These are phyloP conservation scores for Cosmia pyralina DNA, from an alignment of 2,888 invertebrate species.

Conservation along the genomic window DNA sequence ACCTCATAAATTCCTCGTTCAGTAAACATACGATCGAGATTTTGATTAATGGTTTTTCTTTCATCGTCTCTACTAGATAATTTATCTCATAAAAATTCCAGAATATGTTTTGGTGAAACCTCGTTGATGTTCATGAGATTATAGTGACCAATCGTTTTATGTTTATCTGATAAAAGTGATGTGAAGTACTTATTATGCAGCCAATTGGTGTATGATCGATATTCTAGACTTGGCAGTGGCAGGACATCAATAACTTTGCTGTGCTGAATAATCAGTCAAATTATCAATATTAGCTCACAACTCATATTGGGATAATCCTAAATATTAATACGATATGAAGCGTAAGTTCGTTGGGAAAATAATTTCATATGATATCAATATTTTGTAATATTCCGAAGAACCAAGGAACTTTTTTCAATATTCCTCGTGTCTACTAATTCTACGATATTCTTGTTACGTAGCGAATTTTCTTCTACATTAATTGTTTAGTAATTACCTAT, in stretches of 20 bases:
- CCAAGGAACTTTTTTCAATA: conserved; percentile 11
- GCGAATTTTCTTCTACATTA: conserved; percentile 15
- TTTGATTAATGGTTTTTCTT: conserved; percentile 40
- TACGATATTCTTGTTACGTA: conserved; percentile 1
- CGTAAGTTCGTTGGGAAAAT: not conserved
- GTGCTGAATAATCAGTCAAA: conserved; percentile 14
- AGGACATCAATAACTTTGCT: conserved; percentile 43
- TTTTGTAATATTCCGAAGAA: not conserved
- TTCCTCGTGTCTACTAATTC: conserved; percentile 3
- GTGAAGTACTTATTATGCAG: conserved; percentile 66
- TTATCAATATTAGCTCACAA: conserved; percentile 2
- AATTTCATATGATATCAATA: conserved; percentile 4
- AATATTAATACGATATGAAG: conserved; percentile 3
- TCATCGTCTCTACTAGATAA: conserved; percentile 5
- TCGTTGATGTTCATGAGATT: conserved; percentile 78
- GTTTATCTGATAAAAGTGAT: conserved; percentile 82
- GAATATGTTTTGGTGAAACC: conserved; percentile 71
- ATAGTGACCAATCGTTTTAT: conserved; percentile 77
- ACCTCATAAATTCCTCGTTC: conserved; percentile 43
- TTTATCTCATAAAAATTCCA: conserved; percentile 52
- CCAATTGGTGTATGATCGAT: conserved; percentile 79
- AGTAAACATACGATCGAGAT: conserved; percentile 33
- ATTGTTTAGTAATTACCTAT: conserved; percentile 6
- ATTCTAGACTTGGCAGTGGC: conserved; percentile 57
- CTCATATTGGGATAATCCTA: not conserved